Base-by-base conservation (phyloP, 2,113 vertebrate species). In the Xenopus laevis region DNA sequence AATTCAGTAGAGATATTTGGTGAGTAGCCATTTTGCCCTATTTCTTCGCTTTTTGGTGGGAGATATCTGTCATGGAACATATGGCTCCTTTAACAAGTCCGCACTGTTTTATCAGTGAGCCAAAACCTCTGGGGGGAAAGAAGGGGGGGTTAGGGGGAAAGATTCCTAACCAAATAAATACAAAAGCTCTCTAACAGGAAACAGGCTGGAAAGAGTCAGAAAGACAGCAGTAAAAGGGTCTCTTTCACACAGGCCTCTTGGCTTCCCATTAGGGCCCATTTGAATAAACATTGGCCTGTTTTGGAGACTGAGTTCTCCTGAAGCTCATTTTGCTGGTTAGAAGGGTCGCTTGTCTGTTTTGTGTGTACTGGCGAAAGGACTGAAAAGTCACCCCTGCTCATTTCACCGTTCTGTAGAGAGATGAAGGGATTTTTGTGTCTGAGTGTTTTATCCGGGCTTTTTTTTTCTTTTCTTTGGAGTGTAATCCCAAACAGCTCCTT, bases 161-260 rank as follows among this genome's bases (percentile, higher is more conserved):
- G 58, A 71, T 62, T 69, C 66, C 66, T 69, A 76, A 76, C 66
- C 66, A 76, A 76, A 76, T 76, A 76, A 76, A 76, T 76, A 76
- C 66, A 76, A 76, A 76, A 76, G 66, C 73, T 76, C 61, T 66
- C 68, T 76, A 76, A 76, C 73, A 76, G 73, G 73, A 76, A 76
- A 76, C 73, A 76, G 73, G 65, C 73, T 76, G 73, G 73, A 76
- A 63, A 76, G 73, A 76, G 73, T 69, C 66, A 63, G 73, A 16
- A 65, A 76, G 73, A 76, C 73, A 55, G 73, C 65, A 69, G 65
- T 76, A 76, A 76, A 69, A 76, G 73, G 73, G 58, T 68, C 66
- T 76, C 73, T 76, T 76, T 76, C 73, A 76, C 65, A 63, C 73
- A 69, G 73, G 73, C 73, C 65, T 76, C 73, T 69, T 76, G 73